Base-by-base conservation (phyloP, 1,140 invertebrate species). In the Teleogryllus occipitalis region DNA sequence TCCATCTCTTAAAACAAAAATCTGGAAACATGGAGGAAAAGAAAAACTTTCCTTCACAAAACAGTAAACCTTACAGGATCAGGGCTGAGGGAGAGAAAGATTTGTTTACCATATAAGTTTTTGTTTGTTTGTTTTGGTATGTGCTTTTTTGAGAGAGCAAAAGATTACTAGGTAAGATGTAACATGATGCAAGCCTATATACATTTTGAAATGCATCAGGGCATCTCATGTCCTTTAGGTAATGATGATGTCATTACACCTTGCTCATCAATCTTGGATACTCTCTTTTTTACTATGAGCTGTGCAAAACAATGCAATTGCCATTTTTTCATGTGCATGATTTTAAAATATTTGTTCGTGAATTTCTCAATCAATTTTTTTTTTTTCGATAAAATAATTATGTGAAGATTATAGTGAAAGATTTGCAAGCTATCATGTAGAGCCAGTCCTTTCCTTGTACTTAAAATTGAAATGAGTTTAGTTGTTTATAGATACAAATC, bases 191-290 rank as follows among this genome's bases (percentile, higher is more conserved):
- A 65, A 65, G 54, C 54, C 54, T 65, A 65, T 65, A 65, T 65
- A 65, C 54, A 65, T 65, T 65, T 65, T 65, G 54, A 65, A 65
- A 65, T 65, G 54, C 54, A 65, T 18, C 54, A 65, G 54, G 54
- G 54, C 54, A 65, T 14, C 54, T 65, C 54, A 65, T 14, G 18
- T 14, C 18, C 18, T 18, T 65, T 7, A 14, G 54, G 18, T 65
- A 65, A 7, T 65, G 27, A 39, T 39, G 27, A 39, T 65, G 54
- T 18, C 54, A 10, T 65, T 65, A 65, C 54, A 65, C 54, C 54
- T 65, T 65, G 54, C 54, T 65, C 54, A 65, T 18, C 18, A 65
- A 65, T 65, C 54, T 65, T 65, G 7, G 18, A 65, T 14, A 18
- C 10, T 65, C 54, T 65, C 54, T 65, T 1, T 65, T 18, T 65